Evolutionary conservation across 2,888 invertebrate species (phyloP), one percentile per base, ranked within the genome.

Genomic region (Falcaria lacertinaria): DNA sequence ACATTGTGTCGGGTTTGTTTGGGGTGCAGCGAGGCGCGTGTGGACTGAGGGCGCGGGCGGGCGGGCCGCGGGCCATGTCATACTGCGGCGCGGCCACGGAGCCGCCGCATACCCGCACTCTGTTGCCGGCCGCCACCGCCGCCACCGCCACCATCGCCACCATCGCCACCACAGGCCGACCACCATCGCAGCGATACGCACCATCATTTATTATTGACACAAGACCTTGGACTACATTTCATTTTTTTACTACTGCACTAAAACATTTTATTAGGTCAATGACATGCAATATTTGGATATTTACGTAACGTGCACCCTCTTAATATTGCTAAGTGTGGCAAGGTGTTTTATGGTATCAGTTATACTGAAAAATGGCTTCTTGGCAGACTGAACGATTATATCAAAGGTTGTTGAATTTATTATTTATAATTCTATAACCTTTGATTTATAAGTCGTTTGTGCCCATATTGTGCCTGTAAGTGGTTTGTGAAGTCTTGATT

Each of bases 141-240:
- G 16, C 43, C 36, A 44, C 47, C 40, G 44, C 37, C 44, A 34
- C 35, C 41, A 35, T 44, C 25, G 41, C 33, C 48, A 43, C 45
- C 47, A 34, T 40, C 39, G 34, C 43, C 28, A 28, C 28, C 28
- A 5, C 11, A 19, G 19, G 14, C 36, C 19, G 37, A 44, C 50
- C 57, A 59, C 65, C 65, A 61, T 64, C 60, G 62, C 60, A 44
- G 49, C 54, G 50, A 53, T 58, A 77, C 75, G 72, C 76, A 78
- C 83, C 83, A 81, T 84, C 76, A 79, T 78, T 79, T 80, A 79
- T 72, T 82, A 84, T 80, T 75, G 75, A 82, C 80, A 66, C 60
- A 63, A 53, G 74, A 75, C 86, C 86, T 87, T 84, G 87, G 74
- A 56, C 86, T 75, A 85, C 71, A 80, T 80, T 74, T 75, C 68